A percentile compares a stretch with the other conserved stretches of the same genome.
Evolutionary conservation across 1,140 invertebrate species (phyloP).

Genomic region (Oncopodura yosiiana): DNA sequence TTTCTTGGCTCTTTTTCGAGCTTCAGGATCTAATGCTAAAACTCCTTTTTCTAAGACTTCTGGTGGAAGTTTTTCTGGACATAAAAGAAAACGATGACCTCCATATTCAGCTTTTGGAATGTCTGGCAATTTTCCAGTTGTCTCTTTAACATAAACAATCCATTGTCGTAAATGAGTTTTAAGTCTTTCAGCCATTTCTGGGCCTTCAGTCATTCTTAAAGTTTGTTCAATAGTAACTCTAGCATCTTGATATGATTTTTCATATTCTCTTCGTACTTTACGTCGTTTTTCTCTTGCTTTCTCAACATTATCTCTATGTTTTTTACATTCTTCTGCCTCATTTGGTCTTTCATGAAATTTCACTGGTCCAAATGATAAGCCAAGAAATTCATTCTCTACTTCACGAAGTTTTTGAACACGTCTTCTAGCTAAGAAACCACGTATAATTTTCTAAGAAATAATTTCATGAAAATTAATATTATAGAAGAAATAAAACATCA

Average conservation of each 20-base stretch:
- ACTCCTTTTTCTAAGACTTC: slow-evolving; percentile 17
- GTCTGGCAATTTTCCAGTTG: slow-evolving; percentile 79
- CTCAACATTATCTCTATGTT: slow-evolving; percentile 37
- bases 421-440: slow-evolving; percentile 24
- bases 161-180: slow-evolving; percentile 70
- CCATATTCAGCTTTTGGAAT: slow-evolving; percentile 79
- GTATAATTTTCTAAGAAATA: slow-evolving; percentile 21
- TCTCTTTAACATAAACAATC: slow-evolving; percentile 63
- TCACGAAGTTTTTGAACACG: slow-evolving; percentile 17
- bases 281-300: slow-evolving; percentile 50
- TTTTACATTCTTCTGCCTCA: background rate
- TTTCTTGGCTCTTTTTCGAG: slow-evolving; percentile 38
- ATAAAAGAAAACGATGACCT: slow-evolving; percentile 72
- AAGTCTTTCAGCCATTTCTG: slow-evolving; percentile 59
- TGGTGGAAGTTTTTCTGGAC: slow-evolving; percentile 38
- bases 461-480: background rate
- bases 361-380: background rate
- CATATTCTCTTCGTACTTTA: slow-evolving; percentile 50
- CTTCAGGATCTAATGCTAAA: slow-evolving; percentile 13
- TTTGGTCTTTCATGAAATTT: background rate
- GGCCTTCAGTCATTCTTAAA: slow-evolving; percentile 41
- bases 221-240: slow-evolving; percentile 47
- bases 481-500: too few relatives aligned
- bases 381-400: slow-evolving; percentile 23
- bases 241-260: slow-evolving; percentile 54